Conservation (phyloP, 2,888 invertebrate genomes). For the Dolichopus griseipennis region DNA sequence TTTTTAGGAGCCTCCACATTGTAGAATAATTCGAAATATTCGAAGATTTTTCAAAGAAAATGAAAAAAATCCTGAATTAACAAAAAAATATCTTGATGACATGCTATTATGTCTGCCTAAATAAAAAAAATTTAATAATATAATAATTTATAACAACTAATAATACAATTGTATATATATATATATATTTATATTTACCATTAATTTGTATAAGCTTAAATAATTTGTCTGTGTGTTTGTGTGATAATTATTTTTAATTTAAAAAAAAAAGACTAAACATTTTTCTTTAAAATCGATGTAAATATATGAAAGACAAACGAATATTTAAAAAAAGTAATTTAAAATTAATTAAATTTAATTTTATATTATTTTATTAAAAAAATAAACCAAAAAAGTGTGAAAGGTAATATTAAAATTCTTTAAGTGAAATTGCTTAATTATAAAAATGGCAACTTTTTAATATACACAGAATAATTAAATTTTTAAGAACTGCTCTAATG, state of each 20-base stretch:
- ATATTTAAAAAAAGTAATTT: not conserved
- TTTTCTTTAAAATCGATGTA: not conserved
- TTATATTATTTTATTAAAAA: no score
- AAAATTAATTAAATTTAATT: not conserved
- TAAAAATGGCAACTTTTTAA: no score
- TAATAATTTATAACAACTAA: not conserved
- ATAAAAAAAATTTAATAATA: not conserved
- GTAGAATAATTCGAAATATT: slow-evolving; percentile 53
- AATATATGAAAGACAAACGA: not conserved
- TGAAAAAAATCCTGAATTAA: slow-evolving; percentile 38
- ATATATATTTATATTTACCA: not conserved
- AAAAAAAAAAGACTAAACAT: not conserved
- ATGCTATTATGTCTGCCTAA: slow-evolving; percentile 40
- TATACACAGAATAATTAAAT: no score
- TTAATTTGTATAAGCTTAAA: not conserved
- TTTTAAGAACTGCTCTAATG: not conserved
- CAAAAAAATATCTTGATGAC: slow-evolving; percentile 40
- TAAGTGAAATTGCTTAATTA: no score
- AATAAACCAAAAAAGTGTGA: no score
- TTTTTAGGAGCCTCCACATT: slow-evolving; percentile 53
- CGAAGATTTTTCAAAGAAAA: slow-evolving; percentile 43
- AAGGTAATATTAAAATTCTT: no score
- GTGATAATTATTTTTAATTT: not conserved
- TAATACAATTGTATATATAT: not conserved
- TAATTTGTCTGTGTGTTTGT: not conserved